Evolutionary conservation across 2,797 vertebrate genomes (phyloP).

Genomic region (Astyanax mexicanus): DNA sequence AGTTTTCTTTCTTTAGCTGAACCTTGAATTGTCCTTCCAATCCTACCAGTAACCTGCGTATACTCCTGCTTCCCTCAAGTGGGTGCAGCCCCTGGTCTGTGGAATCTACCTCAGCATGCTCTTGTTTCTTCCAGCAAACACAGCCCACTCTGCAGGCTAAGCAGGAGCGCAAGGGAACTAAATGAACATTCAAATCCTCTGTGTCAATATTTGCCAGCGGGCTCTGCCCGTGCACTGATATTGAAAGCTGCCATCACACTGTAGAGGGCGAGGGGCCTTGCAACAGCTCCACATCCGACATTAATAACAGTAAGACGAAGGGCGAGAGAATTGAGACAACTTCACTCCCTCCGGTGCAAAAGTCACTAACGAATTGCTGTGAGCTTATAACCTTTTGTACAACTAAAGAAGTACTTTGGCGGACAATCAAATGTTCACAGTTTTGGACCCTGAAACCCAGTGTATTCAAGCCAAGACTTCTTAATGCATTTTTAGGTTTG

Average conservation of each 20-base stretch:
- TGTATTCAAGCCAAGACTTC: neutral
- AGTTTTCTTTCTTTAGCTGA: slow-evolving; percentile 31
- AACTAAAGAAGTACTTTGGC: neutral
- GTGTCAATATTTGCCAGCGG: slow-evolving; percentile 69
- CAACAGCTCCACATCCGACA: slow-evolving; percentile 8
- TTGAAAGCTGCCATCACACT: slow-evolving; percentile 61
- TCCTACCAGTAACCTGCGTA: slow-evolving; percentile 37
- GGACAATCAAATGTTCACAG: neutral
- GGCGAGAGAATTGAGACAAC: slow-evolving; percentile 8
- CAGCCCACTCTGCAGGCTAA: slow-evolving; percentile 8
- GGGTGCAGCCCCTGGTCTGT: slow-evolving; percentile 1
- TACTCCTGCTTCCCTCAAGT: slow-evolving; percentile 20
- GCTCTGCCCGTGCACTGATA: slow-evolving; percentile 64
- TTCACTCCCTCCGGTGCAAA: neutral
- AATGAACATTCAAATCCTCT: slow-evolving; percentile 64
- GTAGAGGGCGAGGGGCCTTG: slow-evolving; percentile 28
- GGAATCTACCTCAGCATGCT: slow-evolving; percentile 9
- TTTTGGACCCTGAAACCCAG: too few relatives aligned
- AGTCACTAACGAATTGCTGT: neutral
- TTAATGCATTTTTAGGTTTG: neutral
- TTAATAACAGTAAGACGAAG: slow-evolving; percentile 40
- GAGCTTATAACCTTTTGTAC: neutral
- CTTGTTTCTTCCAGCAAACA: neutral
- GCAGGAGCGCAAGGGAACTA: slow-evolving; percentile 26
- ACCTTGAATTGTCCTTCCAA: neutral